These are phyloP conservation scores for Drosophila affinis DNA, from an alignment of 2,888 invertebrate genomes.

Conservation along the genomic window DNA sequence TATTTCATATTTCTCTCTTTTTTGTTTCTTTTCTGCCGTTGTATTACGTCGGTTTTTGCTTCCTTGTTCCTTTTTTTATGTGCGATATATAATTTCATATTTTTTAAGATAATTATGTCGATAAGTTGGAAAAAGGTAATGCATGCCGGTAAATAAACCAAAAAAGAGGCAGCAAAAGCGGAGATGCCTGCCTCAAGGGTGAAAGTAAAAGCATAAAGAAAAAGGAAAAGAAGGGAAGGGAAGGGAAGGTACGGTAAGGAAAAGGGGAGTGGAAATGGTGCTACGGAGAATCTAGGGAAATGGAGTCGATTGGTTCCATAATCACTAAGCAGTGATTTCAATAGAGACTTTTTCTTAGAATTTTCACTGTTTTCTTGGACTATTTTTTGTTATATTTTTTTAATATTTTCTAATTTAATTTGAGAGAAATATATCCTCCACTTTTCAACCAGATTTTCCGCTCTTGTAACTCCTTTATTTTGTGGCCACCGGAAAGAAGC, in stretches of 20 bases:
- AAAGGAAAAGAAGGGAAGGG: slow-evolving; percentile 3
- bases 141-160: slow-evolving; percentile 60
- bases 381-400: neutral
- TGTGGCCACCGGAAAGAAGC: neutral
- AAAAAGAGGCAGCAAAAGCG: neutral
- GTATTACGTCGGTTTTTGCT: slow-evolving; percentile 16
- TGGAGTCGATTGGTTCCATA: neutral
- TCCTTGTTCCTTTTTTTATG: slow-evolving; percentile 41
- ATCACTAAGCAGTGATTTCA: neutral
- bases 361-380: neutral
- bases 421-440: neutral
- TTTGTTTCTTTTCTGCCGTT: slow-evolving; percentile 15
- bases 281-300: neutral
- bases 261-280: neutral
- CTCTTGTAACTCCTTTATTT: neutral
- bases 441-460: neutral
- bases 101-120: slow-evolving; percentile 80
- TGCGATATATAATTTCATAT: slow-evolving; percentile 74
- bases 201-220: slow-evolving; percentile 24
- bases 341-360: neutral
- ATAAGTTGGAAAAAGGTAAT: slow-evolving; percentile 75
- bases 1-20: slow-evolving; percentile 23
- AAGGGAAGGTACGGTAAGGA: neutral
- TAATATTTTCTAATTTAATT: neutral
- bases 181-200: slow-evolving; percentile 33